Evolutionary conservation across 2,113 vertebrate genomes (phyloP).

Genomic region (Pygoscelis antarcticus): DNA sequence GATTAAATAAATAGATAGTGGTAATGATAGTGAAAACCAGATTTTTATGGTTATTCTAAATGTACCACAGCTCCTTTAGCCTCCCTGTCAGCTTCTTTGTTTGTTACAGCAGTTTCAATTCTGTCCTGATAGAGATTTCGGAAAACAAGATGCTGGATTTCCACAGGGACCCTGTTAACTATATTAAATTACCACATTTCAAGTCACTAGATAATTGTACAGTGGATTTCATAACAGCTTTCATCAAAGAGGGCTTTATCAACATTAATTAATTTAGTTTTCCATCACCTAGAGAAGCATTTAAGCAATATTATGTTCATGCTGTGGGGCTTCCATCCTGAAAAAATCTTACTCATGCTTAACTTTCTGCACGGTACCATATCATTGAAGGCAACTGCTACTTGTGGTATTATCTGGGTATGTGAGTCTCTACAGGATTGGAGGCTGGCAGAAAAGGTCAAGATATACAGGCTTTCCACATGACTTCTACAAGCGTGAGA

Average conservation of each 20-base stretch:
- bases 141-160: constrained; percentile 25
- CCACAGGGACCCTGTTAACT: constrained; percentile 18
- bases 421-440: background rate
- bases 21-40: background rate
- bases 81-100: background rate
- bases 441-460: background rate
- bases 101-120: constrained; percentile 7
- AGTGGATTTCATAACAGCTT: constrained; percentile 23
- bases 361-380: background rate
- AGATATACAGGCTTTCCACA: background rate
- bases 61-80: background rate
- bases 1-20: background rate
- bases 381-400: background rate
- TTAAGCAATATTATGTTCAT: constrained; percentile 13
- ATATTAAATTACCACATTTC: constrained; percentile 44
- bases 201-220: constrained; percentile 32
- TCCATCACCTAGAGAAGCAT: constrained; percentile 9
- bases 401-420: background rate
- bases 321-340: background rate
- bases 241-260: constrained; percentile 23
- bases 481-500: background rate
- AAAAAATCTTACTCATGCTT: background rate
- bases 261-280: constrained; percentile 50
- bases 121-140: background rate
- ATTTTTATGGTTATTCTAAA: background rate